Evolutionary conservation across 2,113 vertebrate genomes (phyloP).

Genomic region (Thomomys bottae): DNA sequence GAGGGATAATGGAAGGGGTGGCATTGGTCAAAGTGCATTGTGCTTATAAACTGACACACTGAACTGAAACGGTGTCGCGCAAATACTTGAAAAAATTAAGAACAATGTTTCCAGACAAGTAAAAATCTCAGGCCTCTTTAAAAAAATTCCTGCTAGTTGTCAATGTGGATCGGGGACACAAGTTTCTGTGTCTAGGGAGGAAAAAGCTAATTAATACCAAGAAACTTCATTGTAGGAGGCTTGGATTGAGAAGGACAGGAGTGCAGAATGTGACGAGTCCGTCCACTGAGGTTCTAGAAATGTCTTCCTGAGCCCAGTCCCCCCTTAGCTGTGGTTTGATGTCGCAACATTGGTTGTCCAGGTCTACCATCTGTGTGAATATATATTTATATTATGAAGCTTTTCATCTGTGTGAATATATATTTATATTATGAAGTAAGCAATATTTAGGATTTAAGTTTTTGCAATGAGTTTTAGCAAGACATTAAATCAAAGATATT

Average conservation of each 20-base stretch:
- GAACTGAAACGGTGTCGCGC: too few relatives aligned
- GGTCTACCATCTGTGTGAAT: too few relatives aligned
- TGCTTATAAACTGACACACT: too few relatives aligned
- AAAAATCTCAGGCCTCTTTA: neutral
- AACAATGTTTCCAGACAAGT: too few relatives aligned
- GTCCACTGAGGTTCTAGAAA: neutral
- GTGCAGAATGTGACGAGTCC: neutral
- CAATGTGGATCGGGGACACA: neutral
- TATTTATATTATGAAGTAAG: too few relatives aligned
- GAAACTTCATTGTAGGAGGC: neutral
- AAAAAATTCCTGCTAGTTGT: neutral
- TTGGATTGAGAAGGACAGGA: neutral
- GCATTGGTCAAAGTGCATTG: too few relatives aligned
- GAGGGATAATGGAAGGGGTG: too few relatives aligned
- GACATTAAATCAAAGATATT: too few relatives aligned
- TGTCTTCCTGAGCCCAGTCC: too few relatives aligned
- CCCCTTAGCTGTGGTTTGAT: neutral
- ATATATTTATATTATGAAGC: too few relatives aligned
- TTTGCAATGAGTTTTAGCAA: too few relatives aligned
- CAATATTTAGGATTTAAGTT: neutral
- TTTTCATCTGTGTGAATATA: neutral
- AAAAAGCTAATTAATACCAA: constrained; percentile 14
- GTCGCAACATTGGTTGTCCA: neutral
- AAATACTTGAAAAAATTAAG: too few relatives aligned
- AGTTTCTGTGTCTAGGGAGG: neutral